These are phyloP conservation scores for Chaetoderma sp. DNA, from an alignment of 2,888 invertebrate genomes.

Conservation along the genomic window DNA sequence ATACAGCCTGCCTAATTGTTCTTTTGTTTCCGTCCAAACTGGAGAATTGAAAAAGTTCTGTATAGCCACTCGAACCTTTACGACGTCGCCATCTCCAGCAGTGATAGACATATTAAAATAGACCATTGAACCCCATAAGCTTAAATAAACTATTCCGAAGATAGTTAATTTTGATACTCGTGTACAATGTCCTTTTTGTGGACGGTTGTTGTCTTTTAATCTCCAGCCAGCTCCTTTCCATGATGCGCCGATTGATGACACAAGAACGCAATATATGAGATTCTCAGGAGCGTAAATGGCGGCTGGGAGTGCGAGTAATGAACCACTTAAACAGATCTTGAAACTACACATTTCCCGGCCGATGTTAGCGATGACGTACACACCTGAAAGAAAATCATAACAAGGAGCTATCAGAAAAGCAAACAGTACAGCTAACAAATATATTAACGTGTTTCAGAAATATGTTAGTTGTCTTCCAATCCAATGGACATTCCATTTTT, in stretches of 20 bases:
- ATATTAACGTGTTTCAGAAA: neutral
- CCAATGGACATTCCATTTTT: too few species aligned
- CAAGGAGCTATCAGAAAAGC: neutral
- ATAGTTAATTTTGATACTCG: conserved; percentile 75
- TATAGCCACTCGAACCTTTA: conserved; percentile 88
- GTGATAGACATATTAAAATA: conserved; percentile 78
- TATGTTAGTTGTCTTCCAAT: too few species aligned
- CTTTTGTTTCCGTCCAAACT: conserved; percentile 81
- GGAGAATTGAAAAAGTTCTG: conserved; percentile 84
- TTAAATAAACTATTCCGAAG: conserved; percentile 78
- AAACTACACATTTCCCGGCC: conserved; percentile 84
- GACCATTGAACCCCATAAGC: conserved; percentile 82
- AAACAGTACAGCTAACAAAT: neutral
- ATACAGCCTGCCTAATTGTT: conserved; percentile 78
- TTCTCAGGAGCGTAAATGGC: conserved; percentile 44
- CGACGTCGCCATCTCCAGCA: conserved; percentile 83
- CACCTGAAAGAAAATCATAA: conserved; percentile 75
- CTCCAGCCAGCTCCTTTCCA: conserved; percentile 82
- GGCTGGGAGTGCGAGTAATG: conserved; percentile 81
- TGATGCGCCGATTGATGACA: conserved; percentile 71
- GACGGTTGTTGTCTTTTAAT: conserved; percentile 14
- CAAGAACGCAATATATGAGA: conserved; percentile 38
- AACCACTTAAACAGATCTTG: conserved; percentile 78
- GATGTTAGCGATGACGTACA: conserved; percentile 91
- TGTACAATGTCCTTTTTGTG: conserved; percentile 29